These are phyloP conservation scores for Melopsittacus undulatus DNA, from an alignment of 2,797 vertebrate genomes.

Conservation along the genomic window DNA sequence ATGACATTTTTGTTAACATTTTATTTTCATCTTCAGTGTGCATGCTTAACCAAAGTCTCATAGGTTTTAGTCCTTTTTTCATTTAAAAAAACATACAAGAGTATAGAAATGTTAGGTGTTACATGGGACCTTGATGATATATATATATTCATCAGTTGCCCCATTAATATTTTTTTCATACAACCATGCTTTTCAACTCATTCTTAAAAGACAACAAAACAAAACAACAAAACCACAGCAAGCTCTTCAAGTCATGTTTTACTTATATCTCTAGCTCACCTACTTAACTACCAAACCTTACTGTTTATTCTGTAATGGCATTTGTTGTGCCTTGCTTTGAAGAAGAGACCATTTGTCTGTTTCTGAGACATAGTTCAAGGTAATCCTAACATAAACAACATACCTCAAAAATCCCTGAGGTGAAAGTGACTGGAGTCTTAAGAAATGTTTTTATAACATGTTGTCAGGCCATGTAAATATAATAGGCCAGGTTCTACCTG, in stretches of 20 bases:
- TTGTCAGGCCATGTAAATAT: not conserved
- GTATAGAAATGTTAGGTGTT: not conserved
- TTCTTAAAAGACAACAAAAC: not conserved
- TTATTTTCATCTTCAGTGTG: not conserved
- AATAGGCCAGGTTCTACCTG: not conserved
- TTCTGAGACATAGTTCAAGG: not conserved
- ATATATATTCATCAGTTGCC: not conserved
- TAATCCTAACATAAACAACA: not conserved
- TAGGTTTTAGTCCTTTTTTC: not conserved
- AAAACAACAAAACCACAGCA: rapidly evolving
- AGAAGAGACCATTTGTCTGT: not conserved
- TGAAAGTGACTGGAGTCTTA: not conserved
- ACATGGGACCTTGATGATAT: not conserved
- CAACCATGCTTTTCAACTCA: not conserved
- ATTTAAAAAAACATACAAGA: not conserved
- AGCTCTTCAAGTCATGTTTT: not conserved
- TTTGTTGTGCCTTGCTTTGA: not conserved
- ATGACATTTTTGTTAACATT: not conserved
- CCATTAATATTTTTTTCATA: not conserved
- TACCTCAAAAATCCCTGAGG: not conserved
- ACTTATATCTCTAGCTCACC: not conserved
- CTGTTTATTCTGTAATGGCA: not conserved
- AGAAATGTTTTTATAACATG: not conserved
- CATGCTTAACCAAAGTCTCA: not conserved
- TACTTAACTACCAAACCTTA: not conserved